Evolutionary conservation across 2,888 invertebrate species (phyloP).

Genomic region (Crepidodera aurea): DNA sequence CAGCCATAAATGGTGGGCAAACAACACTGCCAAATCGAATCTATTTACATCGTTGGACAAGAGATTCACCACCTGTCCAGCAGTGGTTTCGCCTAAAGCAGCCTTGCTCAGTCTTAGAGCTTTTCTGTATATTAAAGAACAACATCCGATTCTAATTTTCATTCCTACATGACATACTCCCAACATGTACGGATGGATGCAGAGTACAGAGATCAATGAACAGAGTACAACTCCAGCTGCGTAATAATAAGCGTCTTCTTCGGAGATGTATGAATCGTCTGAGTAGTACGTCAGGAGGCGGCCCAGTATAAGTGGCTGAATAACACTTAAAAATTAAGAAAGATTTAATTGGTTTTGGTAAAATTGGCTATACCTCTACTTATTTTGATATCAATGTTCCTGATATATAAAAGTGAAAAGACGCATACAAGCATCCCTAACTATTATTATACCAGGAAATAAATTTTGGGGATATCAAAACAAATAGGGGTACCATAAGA

Average conservation of each 20-base stretch:
- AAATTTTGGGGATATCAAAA: too few species aligned
- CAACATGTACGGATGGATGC: conserved; percentile 88
- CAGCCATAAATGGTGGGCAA: conserved; percentile 83
- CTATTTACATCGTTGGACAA: conserved; percentile 88
- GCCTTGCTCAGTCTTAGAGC: conserved; percentile 66
- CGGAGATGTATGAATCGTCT: conserved; percentile 54
- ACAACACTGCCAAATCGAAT: conserved; percentile 83
- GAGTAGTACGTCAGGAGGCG: conserved; percentile 62
- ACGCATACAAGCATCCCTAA: too few species aligned
- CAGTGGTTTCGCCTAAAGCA: conserved; percentile 78
- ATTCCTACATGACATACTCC: conserved; percentile 84
- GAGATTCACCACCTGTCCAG: conserved; percentile 84
- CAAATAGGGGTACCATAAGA: too few species aligned
- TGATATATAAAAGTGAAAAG: too few species aligned
- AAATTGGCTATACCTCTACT: too few species aligned
- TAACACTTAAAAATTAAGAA: not conserved
- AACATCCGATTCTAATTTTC: conserved; percentile 85
- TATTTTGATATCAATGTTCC: too few species aligned
- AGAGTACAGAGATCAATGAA: conserved; percentile 77
- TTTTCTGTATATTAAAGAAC: conserved; percentile 80
- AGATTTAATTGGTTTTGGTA: not conserved
- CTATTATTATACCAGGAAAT: too few species aligned
- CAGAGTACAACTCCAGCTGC: conserved; percentile 79
- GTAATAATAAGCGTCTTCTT: conserved; percentile 76
- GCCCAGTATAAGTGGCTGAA: not conserved